Conservation (phyloP, 2,113 vertebrate species). For the Eulemur rufifrons region DNA sequence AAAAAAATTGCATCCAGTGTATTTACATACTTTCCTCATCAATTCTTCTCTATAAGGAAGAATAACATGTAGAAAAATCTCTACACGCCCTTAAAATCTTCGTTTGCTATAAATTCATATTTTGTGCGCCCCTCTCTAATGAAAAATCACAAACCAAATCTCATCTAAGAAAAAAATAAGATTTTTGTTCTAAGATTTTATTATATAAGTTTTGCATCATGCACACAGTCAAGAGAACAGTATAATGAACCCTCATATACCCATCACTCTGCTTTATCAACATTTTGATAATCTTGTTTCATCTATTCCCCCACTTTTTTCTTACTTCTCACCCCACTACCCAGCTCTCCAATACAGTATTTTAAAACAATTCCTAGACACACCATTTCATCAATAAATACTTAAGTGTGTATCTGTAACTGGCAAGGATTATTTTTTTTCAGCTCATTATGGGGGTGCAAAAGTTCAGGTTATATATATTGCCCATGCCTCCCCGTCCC, state of each 20-base stretch:
- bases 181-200: background rate
- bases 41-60: conserved; percentile 16
- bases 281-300: conserved; percentile 29
- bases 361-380: background rate
- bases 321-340: background rate
- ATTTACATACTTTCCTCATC: background rate
- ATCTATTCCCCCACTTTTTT: background rate
- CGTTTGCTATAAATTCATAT: conserved; percentile 37
- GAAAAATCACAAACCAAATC: conserved; percentile 11
- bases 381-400: conserved; percentile 34
- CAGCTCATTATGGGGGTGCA: too few relatives aligned
- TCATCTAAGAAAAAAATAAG: conserved; percentile 29
- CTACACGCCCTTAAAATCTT: conserved; percentile 6
- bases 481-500: too few relatives aligned
- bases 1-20: background rate
- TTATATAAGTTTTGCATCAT: conserved; percentile 19
- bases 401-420: background rate
- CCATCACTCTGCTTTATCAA: background rate
- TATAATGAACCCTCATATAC: background rate
- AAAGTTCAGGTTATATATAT: too few relatives aligned
- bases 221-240: background rate
- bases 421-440: background rate
- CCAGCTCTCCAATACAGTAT: background rate
- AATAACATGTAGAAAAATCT: conserved; percentile 40
- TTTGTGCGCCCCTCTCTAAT: conserved; percentile 3